Base-by-base conservation (phyloP, 2,113 vertebrate species). In the Gymnarchus niloticus region DNA sequence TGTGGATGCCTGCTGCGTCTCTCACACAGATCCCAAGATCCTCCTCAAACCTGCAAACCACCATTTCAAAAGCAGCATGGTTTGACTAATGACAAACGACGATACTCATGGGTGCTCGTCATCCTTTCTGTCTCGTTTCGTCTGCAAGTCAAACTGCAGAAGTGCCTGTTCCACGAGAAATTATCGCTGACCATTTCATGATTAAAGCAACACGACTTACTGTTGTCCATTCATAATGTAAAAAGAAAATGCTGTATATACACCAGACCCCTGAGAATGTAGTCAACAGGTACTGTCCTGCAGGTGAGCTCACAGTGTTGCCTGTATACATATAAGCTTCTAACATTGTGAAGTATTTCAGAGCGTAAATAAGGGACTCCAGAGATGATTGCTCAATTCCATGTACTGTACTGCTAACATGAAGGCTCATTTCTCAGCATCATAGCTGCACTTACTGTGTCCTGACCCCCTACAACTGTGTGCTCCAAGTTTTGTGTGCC, bases 401-500 rank as follows among this genome's bases (percentile, higher is more conserved):
- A 23, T 33, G 4, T n/a, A 57, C 69, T 56, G 54, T 56, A 56
- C 23, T 56, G 52, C 21, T 78, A 57, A 19, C 37, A 25, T 48
- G 33, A 28, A 33, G 84, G n/a, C 19, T 19, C 44, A 46, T 33
- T 57, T 33, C 56, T n/a, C 49, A 9, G 56, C 4, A 28, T 56
- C 46, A 6, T 80, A 21, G 7, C 44, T 85, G 84, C 52, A 56
- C 37, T 41, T 83, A 12, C 54, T 33, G 12, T n/a, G 8, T 28
- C 76, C 28, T 80, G 51, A 65, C 23, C 44, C 41, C 52, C 28
- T 41, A 51, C 25, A 44, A 23, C 51, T 46, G 51, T 78, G 56
- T 56, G 51, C 80, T 57, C 48, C 76, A 9, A 46, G 10, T n/a
- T 80, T 17, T 10, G 73, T 80, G 84, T 85, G 84, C 84, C 84